Evolutionary conservation across 2,888 invertebrate species (phyloP).

Genomic region (Ophion ellenae): DNA sequence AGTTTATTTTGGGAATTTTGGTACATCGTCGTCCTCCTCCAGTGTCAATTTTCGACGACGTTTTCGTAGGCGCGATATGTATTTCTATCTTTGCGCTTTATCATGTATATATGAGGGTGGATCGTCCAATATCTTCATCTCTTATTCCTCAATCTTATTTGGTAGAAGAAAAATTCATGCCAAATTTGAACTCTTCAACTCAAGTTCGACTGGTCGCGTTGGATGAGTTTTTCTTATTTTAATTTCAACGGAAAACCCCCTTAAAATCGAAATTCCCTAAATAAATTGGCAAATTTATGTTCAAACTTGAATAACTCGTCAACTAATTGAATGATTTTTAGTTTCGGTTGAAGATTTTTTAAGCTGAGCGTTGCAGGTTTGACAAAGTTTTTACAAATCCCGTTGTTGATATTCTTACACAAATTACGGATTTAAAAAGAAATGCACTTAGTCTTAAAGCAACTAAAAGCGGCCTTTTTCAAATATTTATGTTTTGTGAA

Average conservation of each 20-base stretch:
- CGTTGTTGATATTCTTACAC: too few relatives aligned
- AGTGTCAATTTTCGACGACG: conserved; percentile 30
- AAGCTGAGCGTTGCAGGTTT: too few relatives aligned
- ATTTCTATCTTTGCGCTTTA: conserved; percentile 30
- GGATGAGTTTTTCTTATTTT: neutral
- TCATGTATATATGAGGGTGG: neutral
- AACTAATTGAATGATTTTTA: too few relatives aligned
- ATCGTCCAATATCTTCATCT: neutral
- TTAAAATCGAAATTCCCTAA: neutral
- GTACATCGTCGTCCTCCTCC: conserved; percentile 30
- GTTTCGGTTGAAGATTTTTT: too few relatives aligned
- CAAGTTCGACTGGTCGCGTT: neutral
- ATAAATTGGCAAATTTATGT: neutral
- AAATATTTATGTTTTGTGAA: too few relatives aligned
- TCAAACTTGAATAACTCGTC: neutral
- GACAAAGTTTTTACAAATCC: too few relatives aligned
- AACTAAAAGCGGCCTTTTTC: too few relatives aligned
- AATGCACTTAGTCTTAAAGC: too few relatives aligned
- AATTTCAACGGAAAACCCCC: neutral
- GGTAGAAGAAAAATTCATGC: neutral
- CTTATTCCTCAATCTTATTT: neutral
- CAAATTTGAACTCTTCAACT: neutral
- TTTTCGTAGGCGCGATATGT: conserved; percentile 31
- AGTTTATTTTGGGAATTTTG: conserved; percentile 64
- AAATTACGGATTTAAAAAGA: too few relatives aligned